Evolutionary conservation across 2,797 vertebrate species (phyloP).

Genomic region (Percopsis omiscomaycus): DNA sequence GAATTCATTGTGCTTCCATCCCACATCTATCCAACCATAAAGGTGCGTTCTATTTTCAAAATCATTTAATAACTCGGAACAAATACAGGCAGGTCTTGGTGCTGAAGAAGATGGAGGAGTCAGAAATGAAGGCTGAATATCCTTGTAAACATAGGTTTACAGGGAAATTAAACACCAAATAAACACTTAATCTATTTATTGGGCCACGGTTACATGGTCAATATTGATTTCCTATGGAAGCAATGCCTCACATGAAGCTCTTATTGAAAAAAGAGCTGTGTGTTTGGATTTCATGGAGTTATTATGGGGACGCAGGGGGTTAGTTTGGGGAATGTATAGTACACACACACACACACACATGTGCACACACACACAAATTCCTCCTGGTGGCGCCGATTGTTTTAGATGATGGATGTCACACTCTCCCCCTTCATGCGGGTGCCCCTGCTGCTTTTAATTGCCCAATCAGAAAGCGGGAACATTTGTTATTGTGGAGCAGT

Average conservation of each 20-base stretch:
- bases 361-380: conserved; percentile 20
- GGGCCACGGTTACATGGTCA: conserved; percentile 49
- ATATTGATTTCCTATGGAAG: conserved; percentile 56
- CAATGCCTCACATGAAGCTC: conserved; percentile 47
- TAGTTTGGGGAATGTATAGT: conserved; percentile 54
- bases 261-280: conserved; percentile 58
- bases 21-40: too few species aligned
- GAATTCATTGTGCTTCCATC: too few species aligned
- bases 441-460: conserved; percentile 80
- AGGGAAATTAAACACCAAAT: conserved; percentile 7
- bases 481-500: conserved; percentile 75
- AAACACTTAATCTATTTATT: conserved; percentile 6
- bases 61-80: too few species aligned
- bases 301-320: conserved; percentile 65
- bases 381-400: conserved; percentile 70
- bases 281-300: conserved; percentile 70
- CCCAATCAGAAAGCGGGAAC: conserved; percentile 76
- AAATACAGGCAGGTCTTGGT: conserved; percentile 1
- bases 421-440: conserved; percentile 70
- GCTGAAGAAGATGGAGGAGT: neutral
- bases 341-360: conserved; percentile 23
- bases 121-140: neutral
- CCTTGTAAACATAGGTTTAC: neutral
- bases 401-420: conserved; percentile 79
- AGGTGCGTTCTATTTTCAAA: too few species aligned